Base-by-base conservation (phyloP, 1,140 invertebrate genomes). In the Aphis gossypii region DNA sequence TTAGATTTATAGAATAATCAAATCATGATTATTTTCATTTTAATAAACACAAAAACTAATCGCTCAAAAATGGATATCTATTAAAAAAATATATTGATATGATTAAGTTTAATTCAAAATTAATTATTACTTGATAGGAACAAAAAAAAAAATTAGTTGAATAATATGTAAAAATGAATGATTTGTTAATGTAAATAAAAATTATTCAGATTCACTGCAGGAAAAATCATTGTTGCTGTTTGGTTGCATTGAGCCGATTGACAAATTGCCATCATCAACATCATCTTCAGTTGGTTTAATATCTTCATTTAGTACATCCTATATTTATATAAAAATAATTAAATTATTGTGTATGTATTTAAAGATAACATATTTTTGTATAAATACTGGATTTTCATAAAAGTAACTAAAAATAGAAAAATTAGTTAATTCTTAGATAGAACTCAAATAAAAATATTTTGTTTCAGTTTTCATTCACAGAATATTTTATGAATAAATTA, bases 211-310 rank as follows among this genome's bases (percentile, higher is more conserved):
- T 54, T 86, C 84, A 20, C 11, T 46, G 9, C 41, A 23, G 1
- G 84, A 86, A 86, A 76, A 76, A 46, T 54, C 87, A 38, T 54
- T 88, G 38, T 88, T 38, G 51, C 46, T 54, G 48, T 54, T 89
- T 20, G 30, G 21, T 87, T 44, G 5, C 21, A 54, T 51, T 38
- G 48, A 54, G 48, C 23, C 8, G 11, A 25, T 35, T 54, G 48
- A 54, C 2, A 8, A 38, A 89, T 35, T 35, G 8, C 38, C n/a
- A 54, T 89, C n/a, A 38, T 87, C 86, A 4, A 6, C 84, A 48
- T 38, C 6, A 4, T 51, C 46, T n/a, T 87, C 41, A 48, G 4
- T 30, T 46, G 44, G 7, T 87, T 87, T 44, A 88, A 35, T 21
- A 3, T 88, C 46, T 23, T 89, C 87, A 9, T 89, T 54, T 5